Conservation (phyloP, 1,140 invertebrate species). For the Lucilia sericata region DNA sequence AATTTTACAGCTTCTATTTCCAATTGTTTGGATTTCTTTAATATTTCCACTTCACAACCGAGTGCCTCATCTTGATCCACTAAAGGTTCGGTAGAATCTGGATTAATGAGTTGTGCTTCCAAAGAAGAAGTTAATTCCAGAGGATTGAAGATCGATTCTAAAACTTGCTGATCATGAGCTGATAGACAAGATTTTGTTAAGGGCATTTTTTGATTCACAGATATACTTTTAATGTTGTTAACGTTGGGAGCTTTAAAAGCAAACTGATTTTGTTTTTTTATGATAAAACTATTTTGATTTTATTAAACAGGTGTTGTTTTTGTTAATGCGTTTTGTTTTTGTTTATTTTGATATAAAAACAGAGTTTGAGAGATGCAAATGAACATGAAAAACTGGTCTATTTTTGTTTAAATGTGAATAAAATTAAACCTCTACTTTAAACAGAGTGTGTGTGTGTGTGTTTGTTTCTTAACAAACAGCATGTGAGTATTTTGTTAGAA, state of each 20-base stretch:
- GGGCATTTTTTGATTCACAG: conserved; percentile 53
- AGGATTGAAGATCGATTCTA: conserved; percentile 70
- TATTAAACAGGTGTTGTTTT: conserved; percentile 17
- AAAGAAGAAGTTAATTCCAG: conserved; percentile 62
- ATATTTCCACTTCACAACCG: conserved; percentile 45
- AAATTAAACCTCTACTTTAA: background rate
- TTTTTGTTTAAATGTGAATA: background rate
- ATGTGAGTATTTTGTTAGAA: background rate
- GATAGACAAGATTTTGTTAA: conserved; percentile 59
- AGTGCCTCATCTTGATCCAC: conserved; percentile 59
- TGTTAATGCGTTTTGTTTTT: too few relatives aligned
- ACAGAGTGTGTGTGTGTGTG: background rate
- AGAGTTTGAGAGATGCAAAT: conserved; percentile 40
- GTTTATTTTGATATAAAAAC: background rate
- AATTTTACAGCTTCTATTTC: conserved; percentile 76
- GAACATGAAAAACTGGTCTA: conserved; percentile 41
- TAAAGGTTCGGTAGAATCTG: conserved; percentile 48
- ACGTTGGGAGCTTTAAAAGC: background rate
- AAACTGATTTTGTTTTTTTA: conserved; percentile 20
- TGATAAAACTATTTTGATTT: background rate
- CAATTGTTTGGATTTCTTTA: conserved; percentile 66
- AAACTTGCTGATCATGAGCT: conserved; percentile 68
- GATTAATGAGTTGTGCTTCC: conserved; percentile 30
- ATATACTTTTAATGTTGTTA: conserved; percentile 36
- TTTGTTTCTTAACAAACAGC: background rate